Evolutionary conservation across 2,797 vertebrate genomes (phyloP).

Genomic region (Microhierax caerulescens): DNA sequence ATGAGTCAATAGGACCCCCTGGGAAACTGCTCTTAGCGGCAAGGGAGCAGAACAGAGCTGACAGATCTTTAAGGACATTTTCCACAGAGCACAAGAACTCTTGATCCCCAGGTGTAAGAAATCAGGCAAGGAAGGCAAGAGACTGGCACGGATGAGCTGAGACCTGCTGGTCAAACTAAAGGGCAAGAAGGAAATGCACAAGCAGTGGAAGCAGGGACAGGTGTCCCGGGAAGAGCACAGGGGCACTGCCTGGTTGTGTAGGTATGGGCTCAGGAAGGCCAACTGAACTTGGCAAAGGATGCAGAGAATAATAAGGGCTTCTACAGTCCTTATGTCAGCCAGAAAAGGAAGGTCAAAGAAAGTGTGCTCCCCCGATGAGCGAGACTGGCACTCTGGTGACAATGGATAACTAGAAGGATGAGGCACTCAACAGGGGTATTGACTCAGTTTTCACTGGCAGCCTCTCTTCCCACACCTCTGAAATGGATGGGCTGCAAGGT

Average conservation of each 20-base stretch:
- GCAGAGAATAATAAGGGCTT: background rate
- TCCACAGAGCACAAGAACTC: background rate
- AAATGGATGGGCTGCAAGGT: background rate
- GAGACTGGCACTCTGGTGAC: background rate
- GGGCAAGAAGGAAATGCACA: too few species aligned
- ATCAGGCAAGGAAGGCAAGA: too few species aligned
- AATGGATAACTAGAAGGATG: background rate
- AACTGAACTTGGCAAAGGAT: background rate
- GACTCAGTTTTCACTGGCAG: background rate
- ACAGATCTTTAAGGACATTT: background rate
- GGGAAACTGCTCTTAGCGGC: background rate
- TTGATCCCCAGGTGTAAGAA: background rate
- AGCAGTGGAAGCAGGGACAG: too few species aligned
- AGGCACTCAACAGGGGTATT: background rate
- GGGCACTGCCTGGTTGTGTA: background rate
- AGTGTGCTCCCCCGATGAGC: rapidly evolving
- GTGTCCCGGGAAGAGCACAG: too few species aligned
- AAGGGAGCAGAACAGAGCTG: background rate
- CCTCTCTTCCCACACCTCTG: background rate
- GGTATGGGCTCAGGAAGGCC: background rate
- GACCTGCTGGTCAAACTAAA: too few species aligned
- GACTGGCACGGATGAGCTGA: too few species aligned
- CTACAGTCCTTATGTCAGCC: background rate
- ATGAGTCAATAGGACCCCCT: background rate
- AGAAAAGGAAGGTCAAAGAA: background rate